Conservation (phyloP, 1,140 invertebrate species). For the Danaus melanippus region DNA sequence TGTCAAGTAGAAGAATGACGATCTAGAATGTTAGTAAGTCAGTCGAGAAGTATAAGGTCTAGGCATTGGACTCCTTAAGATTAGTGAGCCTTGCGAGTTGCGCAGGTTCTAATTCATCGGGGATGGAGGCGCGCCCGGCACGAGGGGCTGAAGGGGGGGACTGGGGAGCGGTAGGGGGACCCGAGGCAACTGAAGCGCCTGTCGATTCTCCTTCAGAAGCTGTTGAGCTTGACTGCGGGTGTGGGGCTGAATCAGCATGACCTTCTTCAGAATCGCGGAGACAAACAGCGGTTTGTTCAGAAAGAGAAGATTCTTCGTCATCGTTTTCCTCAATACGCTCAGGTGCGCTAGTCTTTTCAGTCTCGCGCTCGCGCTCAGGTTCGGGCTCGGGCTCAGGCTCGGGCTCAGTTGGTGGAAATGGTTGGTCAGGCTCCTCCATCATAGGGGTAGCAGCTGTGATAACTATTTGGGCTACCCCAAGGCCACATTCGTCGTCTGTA, state of each 20-base stretch:
- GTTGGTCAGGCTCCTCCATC: constrained; percentile 82
- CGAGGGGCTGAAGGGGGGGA: constrained; percentile 78
- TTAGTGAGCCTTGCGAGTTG: constrained; percentile 87
- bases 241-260: constrained; percentile 43
- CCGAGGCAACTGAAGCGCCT: constrained; percentile 43
- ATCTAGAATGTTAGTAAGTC: neutral
- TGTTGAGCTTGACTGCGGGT: constrained; percentile 53
- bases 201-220: constrained; percentile 54
- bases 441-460: constrained; percentile 92
- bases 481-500: constrained; percentile 57
- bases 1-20: too few species aligned
- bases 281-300: constrained; percentile 56
- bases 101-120: constrained; percentile 87
- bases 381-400: constrained; percentile 67
- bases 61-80: constrained; percentile 91
- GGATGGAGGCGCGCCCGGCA: constrained; percentile 83
- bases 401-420: constrained; percentile 74
- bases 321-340: constrained; percentile 44
- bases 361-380: constrained; percentile 54
- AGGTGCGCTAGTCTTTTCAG: constrained; percentile 20
- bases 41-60: constrained; percentile 42
- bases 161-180: constrained; percentile 52
- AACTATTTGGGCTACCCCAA: constrained; percentile 88
- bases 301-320: constrained; percentile 55
- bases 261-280: constrained; percentile 47